Percentiles rank a stretch among this genome's conserved stretches.
These are phyloP conservation scores for Caenorhabditis latens DNA, from an alignment of 1,140 invertebrate genomes.

Conservation along the genomic window DNA sequence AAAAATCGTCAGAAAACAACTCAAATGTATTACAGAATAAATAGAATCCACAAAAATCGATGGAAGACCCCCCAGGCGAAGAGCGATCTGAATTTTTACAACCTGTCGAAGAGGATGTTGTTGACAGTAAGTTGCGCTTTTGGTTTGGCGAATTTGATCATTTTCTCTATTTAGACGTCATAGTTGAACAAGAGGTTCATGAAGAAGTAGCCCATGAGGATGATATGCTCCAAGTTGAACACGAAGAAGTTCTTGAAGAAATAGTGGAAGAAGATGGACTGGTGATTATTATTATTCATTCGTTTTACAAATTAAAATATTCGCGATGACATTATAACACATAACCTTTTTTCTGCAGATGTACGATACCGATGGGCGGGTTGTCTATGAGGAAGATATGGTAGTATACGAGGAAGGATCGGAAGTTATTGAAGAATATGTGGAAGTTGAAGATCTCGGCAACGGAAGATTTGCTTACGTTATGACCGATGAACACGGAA, in stretches of 20 bases:
- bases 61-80: constrained; percentile 16
- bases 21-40: not conserved
- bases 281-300: not conserved
- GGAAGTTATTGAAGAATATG: constrained; percentile 33
- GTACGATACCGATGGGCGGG: constrained; percentile 16
- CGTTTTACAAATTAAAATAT: not conserved
- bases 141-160: not conserved
- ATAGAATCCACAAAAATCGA: not conserved
- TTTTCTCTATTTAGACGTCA: not conserved
- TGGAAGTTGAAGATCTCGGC: constrained; percentile 41
- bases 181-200: constrained; percentile 8
- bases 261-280: constrained; percentile 40
- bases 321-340: no score
- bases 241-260: constrained; percentile 48
- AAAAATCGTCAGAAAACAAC: not conserved
- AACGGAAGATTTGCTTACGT: constrained; percentile 13
- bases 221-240: constrained; percentile 20
- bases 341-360: not conserved
- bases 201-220: constrained; percentile 14
- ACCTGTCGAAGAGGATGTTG: not conserved
- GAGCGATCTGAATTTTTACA: not conserved
- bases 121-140: not conserved
- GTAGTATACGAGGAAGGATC: constrained; percentile 15
- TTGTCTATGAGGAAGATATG: not conserved
- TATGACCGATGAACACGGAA: constrained; percentile 13